Evolutionary conservation across 1,140 invertebrate species (phyloP).

Genomic region (Drosophila triauraria): DNA sequence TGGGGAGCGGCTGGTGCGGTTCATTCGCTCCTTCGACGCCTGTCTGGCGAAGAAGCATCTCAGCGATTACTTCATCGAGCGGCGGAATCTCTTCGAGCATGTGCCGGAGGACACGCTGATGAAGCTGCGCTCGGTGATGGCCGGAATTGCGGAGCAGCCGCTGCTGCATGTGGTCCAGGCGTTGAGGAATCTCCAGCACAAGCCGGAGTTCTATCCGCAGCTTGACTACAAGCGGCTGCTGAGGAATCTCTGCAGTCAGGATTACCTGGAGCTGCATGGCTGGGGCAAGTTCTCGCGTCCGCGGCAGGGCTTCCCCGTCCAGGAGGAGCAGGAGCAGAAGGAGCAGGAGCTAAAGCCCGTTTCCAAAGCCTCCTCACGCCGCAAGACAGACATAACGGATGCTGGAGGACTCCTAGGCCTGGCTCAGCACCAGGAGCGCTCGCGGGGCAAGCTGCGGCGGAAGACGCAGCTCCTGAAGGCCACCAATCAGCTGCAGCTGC

Average conservation of each 20-base stretch:
- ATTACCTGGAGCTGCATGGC: conserved; percentile 85
- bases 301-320: neutral
- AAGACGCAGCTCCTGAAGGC: conserved; percentile 72
- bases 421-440: conserved; percentile 65
- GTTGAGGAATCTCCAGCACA: conserved; percentile 88
- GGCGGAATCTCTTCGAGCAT: conserved; percentile 90
- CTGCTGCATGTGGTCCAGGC: conserved; percentile 89
- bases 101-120: conserved; percentile 88
- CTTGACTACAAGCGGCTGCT: conserved; percentile 88
- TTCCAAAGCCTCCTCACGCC: neutral
- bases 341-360: neutral
- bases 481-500: conserved; percentile 61
- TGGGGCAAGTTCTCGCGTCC: conserved; percentile 59
- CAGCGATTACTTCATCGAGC: conserved; percentile 90
- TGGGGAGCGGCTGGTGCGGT: conserved; percentile 88
- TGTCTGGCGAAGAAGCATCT: conserved; percentile 86
- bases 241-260: conserved; percentile 86
- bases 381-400: conserved; percentile 20
- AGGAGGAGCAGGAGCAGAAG: conserved; percentile 3
- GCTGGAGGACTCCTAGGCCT: conserved; percentile 67
- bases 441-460: conserved; percentile 59
- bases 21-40: conserved; percentile 87
- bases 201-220: conserved; percentile 88
- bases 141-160: conserved; percentile 89
- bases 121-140: conserved; percentile 88